Evolutionary conservation across 2,888 invertebrate genomes (phyloP).

Genomic region (Chouioia cunea): DNA sequence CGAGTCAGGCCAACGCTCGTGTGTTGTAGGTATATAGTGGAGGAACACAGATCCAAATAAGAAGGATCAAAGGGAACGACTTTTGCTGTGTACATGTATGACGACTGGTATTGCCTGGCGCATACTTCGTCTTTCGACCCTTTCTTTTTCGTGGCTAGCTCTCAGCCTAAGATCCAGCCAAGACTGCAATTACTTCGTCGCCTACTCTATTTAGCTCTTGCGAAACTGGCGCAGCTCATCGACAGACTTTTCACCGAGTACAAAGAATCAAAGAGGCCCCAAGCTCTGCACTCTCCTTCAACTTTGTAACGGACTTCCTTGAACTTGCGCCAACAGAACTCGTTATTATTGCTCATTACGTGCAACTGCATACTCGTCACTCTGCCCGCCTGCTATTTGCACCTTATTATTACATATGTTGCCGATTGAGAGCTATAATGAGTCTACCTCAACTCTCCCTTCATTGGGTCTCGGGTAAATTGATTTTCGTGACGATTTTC

Average conservation of each 20-base stretch:
- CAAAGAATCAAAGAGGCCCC: neutral
- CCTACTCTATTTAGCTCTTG: slow-evolving; percentile 62
- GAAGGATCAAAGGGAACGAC: slow-evolving; percentile 64
- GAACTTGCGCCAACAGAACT: slow-evolving; percentile 45
- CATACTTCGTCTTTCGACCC: slow-evolving; percentile 50
- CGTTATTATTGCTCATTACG: slow-evolving; percentile 39
- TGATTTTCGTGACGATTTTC: no score
- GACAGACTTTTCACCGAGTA: slow-evolving; percentile 53
- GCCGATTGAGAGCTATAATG: no score
- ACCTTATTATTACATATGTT: no score
- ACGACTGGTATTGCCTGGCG: slow-evolving; percentile 29
- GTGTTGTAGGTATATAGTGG: no score
- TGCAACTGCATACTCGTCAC: no score
- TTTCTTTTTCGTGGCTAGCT: slow-evolving; percentile 50
- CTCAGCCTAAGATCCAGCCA: slow-evolving; percentile 48
- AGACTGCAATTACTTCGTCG: slow-evolving; percentile 62
- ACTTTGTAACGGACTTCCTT: slow-evolving; percentile 52
- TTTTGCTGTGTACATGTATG: slow-evolving; percentile 50
- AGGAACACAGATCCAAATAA: slow-evolving; percentile 14
- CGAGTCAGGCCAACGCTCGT: slow-evolving; percentile 55
- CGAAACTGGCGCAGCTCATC: slow-evolving; percentile 60
- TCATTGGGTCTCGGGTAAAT: no score
- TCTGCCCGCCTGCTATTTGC: no score
- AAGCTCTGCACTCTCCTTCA: slow-evolving; percentile 7
- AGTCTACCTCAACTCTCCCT: no score